Evolutionary conservation across 2,113 vertebrate genomes (phyloP).

Genomic region (Pachypanchax playfairii): DNA sequence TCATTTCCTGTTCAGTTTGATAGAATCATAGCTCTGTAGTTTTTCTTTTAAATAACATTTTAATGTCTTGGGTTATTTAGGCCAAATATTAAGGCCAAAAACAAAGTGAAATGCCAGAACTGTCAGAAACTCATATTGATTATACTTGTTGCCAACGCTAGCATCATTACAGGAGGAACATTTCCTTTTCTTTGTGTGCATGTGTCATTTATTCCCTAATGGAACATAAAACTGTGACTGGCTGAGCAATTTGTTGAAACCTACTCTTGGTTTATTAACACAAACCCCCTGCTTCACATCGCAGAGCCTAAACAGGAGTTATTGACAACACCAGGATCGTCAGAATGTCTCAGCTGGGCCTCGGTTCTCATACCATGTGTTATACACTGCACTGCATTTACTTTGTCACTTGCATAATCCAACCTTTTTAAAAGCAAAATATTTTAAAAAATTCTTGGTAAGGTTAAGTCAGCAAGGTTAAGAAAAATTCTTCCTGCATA

Average conservation of each 20-base stretch:
- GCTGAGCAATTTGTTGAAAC: not conserved
- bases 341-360: not conserved
- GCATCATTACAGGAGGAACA: not conserved
- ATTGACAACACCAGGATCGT: not conserved
- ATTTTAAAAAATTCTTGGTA: not conserved
- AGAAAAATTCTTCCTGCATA: not conserved
- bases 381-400: not conserved
- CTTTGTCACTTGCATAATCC: no score
- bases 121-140: slow-evolving; percentile 4
- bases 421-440: not conserved
- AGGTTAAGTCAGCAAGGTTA: not conserved
- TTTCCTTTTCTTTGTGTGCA: not conserved
- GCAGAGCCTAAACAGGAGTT: not conserved
- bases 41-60: slow-evolving; percentile 9
- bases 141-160: not conserved
- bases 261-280: not conserved
- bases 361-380: not conserved
- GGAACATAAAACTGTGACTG: not conserved
- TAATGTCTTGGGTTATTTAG: slow-evolving; percentile 10
- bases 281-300: not conserved
- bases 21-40: slow-evolving; percentile 4
- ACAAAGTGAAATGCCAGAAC: slow-evolving; percentile 13
- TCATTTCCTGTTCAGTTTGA: slow-evolving; percentile 41
- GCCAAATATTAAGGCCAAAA: not conserved
- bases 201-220: not conserved